A percentile compares a stretch with the other conserved stretches of the same genome.
Evolutionary conservation across 2,113 vertebrate species (phyloP).

Genomic region (Tringa solitaria): DNA sequence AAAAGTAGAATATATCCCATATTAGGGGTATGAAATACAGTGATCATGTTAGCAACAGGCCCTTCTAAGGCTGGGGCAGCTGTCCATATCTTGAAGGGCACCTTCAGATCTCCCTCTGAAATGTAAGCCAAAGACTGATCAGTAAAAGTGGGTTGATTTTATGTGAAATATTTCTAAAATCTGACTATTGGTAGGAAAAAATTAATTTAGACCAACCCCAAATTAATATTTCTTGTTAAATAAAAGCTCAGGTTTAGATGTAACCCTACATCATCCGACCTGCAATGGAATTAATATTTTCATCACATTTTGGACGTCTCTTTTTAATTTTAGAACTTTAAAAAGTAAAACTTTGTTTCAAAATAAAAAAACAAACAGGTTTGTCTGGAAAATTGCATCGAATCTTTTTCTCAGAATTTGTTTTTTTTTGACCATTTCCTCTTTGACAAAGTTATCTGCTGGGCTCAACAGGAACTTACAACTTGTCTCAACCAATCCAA

Average conservation of each 20-base stretch:
- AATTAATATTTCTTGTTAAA: neutral
- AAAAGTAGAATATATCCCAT: neutral
- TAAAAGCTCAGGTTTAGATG: neutral
- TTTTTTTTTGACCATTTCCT: neutral
- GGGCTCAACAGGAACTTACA: neutral
- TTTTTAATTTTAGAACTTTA: neutral
- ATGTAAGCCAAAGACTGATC: neutral
- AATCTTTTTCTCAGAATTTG: neutral
- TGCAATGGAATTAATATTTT: neutral
- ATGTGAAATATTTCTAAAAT: neutral
- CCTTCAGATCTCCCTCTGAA: neutral
- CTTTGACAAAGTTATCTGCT: neutral
- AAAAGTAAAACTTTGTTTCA: neutral
- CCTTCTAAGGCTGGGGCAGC: neutral
- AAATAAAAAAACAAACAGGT: neutral
- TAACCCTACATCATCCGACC: neutral
- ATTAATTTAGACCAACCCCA: neutral
- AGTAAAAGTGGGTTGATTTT: neutral
- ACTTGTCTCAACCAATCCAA: neutral
- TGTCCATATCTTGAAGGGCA: fast-evolving
- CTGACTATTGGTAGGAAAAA: neutral
- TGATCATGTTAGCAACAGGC: neutral
- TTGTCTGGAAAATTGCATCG: neutral
- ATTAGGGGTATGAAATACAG: neutral
- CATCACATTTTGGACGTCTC: neutral